A percentile compares a stretch with the other conserved stretches of the same genome.
Conservation (phyloP, 2,113 vertebrate genomes). For the Odocoileus virginianus region DNA sequence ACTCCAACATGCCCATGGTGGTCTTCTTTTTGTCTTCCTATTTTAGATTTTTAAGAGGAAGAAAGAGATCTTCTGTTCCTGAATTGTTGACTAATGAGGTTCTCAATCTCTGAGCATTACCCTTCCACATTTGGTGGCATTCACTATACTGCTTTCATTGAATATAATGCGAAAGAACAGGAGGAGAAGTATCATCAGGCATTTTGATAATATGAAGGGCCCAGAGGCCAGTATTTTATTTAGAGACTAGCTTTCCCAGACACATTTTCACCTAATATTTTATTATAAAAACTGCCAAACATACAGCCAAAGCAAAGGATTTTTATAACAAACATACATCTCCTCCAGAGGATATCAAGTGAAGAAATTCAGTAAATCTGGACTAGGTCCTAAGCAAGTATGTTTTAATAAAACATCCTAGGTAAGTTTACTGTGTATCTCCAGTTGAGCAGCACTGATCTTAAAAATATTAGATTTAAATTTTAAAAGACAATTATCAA, state of each 20-base stretch:
- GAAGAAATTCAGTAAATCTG: background rate
- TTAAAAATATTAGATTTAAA: background rate
- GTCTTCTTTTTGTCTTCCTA: background rate
- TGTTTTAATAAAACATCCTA: background rate
- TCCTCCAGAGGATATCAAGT: background rate
- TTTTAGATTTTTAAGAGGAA: background rate
- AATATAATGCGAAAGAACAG: background rate
- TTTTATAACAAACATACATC: background rate
- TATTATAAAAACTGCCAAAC: slow-evolving; percentile 6
- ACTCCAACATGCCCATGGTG: background rate
- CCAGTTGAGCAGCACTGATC: background rate
- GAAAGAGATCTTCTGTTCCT: background rate
- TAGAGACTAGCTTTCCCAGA: background rate
- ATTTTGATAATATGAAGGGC: background rate
- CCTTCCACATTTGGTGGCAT: background rate
- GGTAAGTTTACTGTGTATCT: background rate
- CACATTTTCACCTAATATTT: background rate
- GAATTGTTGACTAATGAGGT: background rate
- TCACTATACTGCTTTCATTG: background rate
- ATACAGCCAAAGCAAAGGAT: background rate
- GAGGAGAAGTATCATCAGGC: background rate
- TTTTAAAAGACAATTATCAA: background rate
- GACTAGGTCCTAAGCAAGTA: background rate
- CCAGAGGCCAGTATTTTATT: background rate
- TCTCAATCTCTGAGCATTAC: background rate